These are phyloP conservation scores for Orthonychiurus folsomi DNA, from an alignment of 2,888 invertebrate species.

Conservation along the genomic window DNA sequence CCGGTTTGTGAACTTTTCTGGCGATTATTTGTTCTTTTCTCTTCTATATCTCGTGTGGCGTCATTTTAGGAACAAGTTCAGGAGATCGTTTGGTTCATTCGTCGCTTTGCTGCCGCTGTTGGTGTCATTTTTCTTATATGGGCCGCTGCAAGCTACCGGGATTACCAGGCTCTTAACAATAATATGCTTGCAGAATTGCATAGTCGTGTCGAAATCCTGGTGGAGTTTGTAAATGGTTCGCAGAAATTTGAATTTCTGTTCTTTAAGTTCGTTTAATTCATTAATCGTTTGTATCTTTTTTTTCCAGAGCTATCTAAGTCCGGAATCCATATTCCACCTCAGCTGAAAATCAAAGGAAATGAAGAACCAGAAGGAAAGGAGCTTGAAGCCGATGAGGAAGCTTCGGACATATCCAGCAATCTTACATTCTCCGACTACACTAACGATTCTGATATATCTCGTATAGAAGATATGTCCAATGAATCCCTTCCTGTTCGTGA, in stretches of 20 bases:
- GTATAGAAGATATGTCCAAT: neutral
- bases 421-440: neutral
- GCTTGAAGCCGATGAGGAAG: neutral
- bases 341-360: neutral
- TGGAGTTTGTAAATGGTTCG: neutral
- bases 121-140: conserved; percentile 16
- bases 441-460: neutral
- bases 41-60: too few species aligned
- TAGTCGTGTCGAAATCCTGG: conserved; percentile 10
- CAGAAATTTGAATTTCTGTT: neutral
- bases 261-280: neutral
- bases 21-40: too few species aligned
- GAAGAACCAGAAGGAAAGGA: neutral
- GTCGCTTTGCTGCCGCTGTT: conserved; percentile 10
- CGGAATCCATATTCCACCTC: neutral
- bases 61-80: conserved; percentile 24
- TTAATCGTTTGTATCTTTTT: too few species aligned
- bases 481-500: neutral
- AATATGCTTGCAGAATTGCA: conserved; percentile 25
- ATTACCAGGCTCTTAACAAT: conserved; percentile 17
- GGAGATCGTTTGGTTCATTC: conserved; percentile 14
- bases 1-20: too few species aligned
- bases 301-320: neutral
- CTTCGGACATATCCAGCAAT: neutral
- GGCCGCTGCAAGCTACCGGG: conserved; percentile 14